Conservation (phyloP, 2,888 invertebrate species). For the Drosophila anomalipes region DNA sequence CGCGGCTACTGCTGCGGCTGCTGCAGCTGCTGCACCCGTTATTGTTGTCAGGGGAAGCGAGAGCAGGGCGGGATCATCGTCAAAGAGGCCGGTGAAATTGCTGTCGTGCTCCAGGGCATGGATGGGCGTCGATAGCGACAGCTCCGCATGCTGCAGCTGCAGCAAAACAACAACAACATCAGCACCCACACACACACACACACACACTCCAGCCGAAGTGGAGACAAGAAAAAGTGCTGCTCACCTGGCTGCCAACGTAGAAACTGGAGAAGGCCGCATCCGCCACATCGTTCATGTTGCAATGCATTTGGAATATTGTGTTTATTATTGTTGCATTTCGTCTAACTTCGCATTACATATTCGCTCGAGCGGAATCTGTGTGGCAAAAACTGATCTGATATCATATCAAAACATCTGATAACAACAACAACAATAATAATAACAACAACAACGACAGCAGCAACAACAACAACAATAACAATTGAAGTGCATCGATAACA, state of each 20-base stretch:
- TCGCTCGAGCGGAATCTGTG: conserved; percentile 42
- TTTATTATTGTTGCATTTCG: conserved; percentile 55
- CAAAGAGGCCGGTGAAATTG: conserved; percentile 62
- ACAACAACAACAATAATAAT: conserved; percentile 39
- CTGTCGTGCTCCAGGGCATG: conserved; percentile 66
- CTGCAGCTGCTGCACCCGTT: conserved; percentile 4
- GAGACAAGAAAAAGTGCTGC: conserved; percentile 21
- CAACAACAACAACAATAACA: conserved; percentile 37
- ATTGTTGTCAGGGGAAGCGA: conserved; percentile 23
- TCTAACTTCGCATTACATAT: conserved; percentile 62
- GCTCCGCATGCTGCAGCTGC: conserved; percentile 49
- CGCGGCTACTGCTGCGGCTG: conserved; percentile 8
- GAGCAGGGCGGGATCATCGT: conserved; percentile 61
- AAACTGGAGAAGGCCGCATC: conserved; percentile 77
- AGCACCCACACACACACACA: conserved; percentile 3
- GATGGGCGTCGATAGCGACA: conserved; percentile 71
- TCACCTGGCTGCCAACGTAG: conserved; percentile 78
- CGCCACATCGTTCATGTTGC: conserved; percentile 80
- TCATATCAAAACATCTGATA: conserved; percentile 66
- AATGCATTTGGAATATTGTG: conserved; percentile 33
- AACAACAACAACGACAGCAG: conserved; percentile 24
- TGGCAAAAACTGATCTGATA: conserved; percentile 56
- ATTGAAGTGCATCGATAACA: conserved; percentile 30
- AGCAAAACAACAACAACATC: conserved; percentile 41
- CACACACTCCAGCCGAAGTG: conserved; percentile 5